Evolutionary conservation across 2,113 vertebrate species (phyloP).

Genomic region (Ranitomeya variabilis): DNA sequence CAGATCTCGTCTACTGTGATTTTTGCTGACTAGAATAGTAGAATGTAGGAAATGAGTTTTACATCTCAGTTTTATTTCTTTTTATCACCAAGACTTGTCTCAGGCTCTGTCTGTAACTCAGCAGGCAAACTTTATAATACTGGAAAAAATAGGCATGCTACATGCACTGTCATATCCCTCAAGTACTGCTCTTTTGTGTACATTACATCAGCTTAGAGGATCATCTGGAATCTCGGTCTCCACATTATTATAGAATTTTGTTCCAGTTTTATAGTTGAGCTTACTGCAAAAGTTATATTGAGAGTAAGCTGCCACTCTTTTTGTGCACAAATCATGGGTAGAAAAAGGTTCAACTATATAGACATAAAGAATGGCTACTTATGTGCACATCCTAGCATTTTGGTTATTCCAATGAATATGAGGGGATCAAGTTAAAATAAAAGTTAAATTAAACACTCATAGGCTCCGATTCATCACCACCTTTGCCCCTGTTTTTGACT

Average conservation of each 20-base stretch:
- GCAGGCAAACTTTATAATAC: slow-evolving; percentile 4
- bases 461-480: too few species aligned
- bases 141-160: neutral
- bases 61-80: slow-evolving; percentile 4
- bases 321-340: too few species aligned
- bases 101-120: slow-evolving; percentile 6
- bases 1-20: neutral
- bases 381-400: too few species aligned
- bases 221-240: neutral
- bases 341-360: too few species aligned
- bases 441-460: too few species aligned
- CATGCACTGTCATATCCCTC: neutral
- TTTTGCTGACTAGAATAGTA: neutral
- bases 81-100: slow-evolving; percentile 6
- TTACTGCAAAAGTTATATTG: too few species aligned
- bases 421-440: too few species aligned
- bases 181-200: neutral
- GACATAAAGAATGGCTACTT: too few species aligned
- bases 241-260: neutral
- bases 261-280: neutral
- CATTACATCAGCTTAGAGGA: neutral
- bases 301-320: too few species aligned
- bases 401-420: too few species aligned
- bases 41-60: slow-evolving; percentile 12
- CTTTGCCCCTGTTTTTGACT: too few species aligned